phyloP scores from a whole-genome alignment of 2,113 vertebrate genomes.

The Paramormyrops kingsleyae region DNA sequence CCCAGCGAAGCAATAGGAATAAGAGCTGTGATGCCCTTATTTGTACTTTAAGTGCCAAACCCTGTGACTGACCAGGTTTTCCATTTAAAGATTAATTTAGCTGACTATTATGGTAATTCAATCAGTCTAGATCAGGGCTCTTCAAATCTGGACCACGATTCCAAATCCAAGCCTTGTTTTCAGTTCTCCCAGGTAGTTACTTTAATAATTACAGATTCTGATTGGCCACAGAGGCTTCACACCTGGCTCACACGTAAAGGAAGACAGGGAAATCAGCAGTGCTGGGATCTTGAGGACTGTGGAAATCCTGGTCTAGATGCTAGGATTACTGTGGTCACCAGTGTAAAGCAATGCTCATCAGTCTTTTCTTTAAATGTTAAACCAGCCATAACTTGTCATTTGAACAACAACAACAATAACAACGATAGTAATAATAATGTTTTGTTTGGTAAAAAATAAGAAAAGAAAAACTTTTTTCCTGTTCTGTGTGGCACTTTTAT shows the following conservation, averaged over 20 bases:
- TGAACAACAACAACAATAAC: background rate
- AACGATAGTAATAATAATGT: background rate
- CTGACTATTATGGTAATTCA: background rate
- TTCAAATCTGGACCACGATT: no score
- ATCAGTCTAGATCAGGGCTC: background rate
- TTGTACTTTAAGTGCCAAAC: background rate
- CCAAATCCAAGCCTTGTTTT: no score
- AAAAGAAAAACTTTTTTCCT: background rate
- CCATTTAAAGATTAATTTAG: background rate
- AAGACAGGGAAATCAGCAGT: no score
- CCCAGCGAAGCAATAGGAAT: background rate
- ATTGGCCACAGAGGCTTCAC: no score
- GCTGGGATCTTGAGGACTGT: no score
- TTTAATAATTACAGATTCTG: no score
- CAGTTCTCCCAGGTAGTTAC: no score
- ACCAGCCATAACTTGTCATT: background rate
- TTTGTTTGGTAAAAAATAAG: background rate
- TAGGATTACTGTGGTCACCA: background rate
- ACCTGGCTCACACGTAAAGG: no score
- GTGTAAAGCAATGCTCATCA: background rate
- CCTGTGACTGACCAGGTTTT: background rate
- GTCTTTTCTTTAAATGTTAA: background rate
- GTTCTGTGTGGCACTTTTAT: background rate
- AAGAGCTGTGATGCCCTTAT: background rate
- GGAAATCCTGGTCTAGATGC: background rate